Conservation (phyloP, 1,140 invertebrate species). For the Cydia strobilella region DNA sequence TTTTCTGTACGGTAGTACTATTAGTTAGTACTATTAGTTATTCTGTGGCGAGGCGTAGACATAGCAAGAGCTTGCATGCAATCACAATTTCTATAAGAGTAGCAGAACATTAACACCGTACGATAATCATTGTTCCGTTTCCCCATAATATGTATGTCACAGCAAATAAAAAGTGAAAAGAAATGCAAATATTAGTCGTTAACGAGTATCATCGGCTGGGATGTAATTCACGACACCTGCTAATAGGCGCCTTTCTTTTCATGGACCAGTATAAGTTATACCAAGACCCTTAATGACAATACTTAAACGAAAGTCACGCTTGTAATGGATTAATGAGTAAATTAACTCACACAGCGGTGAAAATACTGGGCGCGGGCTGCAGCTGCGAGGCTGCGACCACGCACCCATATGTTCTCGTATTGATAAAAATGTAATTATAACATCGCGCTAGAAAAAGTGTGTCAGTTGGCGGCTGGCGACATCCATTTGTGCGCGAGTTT, state of each 20-base stretch:
- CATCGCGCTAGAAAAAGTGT: slow-evolving; percentile 58
- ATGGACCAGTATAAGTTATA: slow-evolving; percentile 5
- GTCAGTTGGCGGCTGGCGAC: slow-evolving; percentile 56
- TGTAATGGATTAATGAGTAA: neutral
- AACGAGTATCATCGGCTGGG: slow-evolving; percentile 30
- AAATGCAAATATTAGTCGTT: slow-evolving; percentile 37
- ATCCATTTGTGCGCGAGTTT: slow-evolving; percentile 32
- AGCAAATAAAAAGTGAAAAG: slow-evolving; percentile 40
- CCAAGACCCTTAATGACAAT: neutral
- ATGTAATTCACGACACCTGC: slow-evolving; percentile 14
- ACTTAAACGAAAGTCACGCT: neutral
- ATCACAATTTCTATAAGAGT: slow-evolving; percentile 23
- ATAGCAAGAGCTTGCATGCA: too few species aligned
- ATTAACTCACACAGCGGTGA: neutral
- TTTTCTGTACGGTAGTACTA: too few species aligned
- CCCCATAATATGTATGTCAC: slow-evolving; percentile 31
- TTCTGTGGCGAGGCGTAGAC: too few species aligned
- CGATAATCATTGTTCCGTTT: slow-evolving; percentile 25
- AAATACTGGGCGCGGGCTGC: too few species aligned
- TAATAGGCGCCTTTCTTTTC: neutral
- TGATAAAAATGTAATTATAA: slow-evolving; percentile 67
- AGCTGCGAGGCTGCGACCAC: too few species aligned
- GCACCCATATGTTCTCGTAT: slow-evolving; percentile 45
- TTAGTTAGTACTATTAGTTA: too few species aligned
- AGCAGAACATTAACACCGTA: slow-evolving; percentile 13